A percentile compares a stretch with the other conserved stretches of the same genome.
These are phyloP conservation scores for Zoanthus solanderi DNA, from an alignment of 92 coral and sea anemone species.

Conservation along the genomic window DNA sequence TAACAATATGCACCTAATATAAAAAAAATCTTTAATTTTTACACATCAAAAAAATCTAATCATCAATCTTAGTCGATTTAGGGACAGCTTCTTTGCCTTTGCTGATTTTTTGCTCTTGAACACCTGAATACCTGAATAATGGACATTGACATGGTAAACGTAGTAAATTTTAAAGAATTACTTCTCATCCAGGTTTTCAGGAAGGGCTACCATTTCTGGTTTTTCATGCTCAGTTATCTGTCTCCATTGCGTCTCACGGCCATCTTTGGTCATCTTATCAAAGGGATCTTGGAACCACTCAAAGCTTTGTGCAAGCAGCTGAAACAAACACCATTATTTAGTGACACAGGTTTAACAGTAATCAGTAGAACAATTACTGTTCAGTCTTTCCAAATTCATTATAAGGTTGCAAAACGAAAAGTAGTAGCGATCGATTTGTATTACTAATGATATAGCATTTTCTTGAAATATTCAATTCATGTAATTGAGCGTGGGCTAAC, in stretches of 20 bases:
- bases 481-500: too few relatives aligned
- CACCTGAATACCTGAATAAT: background rate
- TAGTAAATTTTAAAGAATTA: conserved; percentile 47
- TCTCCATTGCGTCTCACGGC: conserved; percentile 99
- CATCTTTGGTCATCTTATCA: conserved; percentile 97
- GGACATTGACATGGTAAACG: too few relatives aligned
- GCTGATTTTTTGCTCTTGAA: background rate
- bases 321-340: background rate
- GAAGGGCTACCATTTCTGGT: conserved; percentile 96
- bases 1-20: too few relatives aligned
- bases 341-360: background rate
- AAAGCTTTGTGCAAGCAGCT: conserved; percentile 90
- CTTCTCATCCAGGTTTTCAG: conserved; percentile 96
- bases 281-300: conserved; percentile 99
- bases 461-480: too few relatives aligned
- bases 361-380: background rate
- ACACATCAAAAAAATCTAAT: too few relatives aligned
- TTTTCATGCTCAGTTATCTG: conserved; percentile 97
- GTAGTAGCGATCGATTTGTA: too few relatives aligned
- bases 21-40: too few relatives aligned
- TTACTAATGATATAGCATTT: too few relatives aligned
- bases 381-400: too few relatives aligned
- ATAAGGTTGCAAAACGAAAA: too few relatives aligned
- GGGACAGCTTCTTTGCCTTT: background rate
- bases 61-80: too few relatives aligned